These are phyloP conservation scores for Spodoptera exigua DNA, from an alignment of 2,888 invertebrate genomes.

Conservation along the genomic window DNA sequence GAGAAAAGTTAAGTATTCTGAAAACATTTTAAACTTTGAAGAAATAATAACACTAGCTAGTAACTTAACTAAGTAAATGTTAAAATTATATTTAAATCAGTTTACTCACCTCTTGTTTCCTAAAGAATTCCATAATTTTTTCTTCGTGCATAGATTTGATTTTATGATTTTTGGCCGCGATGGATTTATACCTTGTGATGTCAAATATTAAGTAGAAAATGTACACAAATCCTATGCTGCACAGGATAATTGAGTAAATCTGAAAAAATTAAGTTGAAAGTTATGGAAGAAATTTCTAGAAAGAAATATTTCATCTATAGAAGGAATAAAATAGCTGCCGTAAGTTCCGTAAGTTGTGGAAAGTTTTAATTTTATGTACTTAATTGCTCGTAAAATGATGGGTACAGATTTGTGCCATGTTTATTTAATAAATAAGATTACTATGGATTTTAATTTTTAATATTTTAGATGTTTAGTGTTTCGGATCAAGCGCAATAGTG, in stretches of 20 bases:
- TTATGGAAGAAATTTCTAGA: slow-evolving; percentile 17
- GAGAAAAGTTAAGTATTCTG: too few relatives aligned
- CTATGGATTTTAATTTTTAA: too few relatives aligned
- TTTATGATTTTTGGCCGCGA: slow-evolving; percentile 82
- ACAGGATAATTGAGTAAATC: slow-evolving; percentile 90
- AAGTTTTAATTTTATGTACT: slow-evolving; percentile 18
- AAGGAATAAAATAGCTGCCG: slow-evolving; percentile 16
- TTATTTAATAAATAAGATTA: neutral
- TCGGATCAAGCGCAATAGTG: too few relatives aligned
- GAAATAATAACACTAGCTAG: too few relatives aligned
- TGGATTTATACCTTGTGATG: slow-evolving; percentile 89
- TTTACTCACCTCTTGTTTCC: slow-evolving; percentile 79
- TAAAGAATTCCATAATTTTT: slow-evolving; percentile 78
- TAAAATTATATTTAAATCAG: neutral
- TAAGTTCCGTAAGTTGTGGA: slow-evolving; percentile 14
- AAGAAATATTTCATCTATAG: slow-evolving; percentile 30
- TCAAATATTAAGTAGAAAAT: slow-evolving; percentile 90
- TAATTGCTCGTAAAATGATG: slow-evolving; percentile 2
- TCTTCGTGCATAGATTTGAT: slow-evolving; percentile 77
- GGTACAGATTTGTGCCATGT: slow-evolving; percentile 9
- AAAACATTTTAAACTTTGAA: too few relatives aligned
- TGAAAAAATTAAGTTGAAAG: slow-evolving; percentile 69
- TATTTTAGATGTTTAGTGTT: too few relatives aligned
- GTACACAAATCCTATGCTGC: slow-evolving; percentile 89
- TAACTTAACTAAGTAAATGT: too few relatives aligned